A percentile compares a stretch with the other conserved stretches of the same genome.
Conservation (phyloP, 2,888 invertebrate species). For the Chymomyza caudatula region DNA sequence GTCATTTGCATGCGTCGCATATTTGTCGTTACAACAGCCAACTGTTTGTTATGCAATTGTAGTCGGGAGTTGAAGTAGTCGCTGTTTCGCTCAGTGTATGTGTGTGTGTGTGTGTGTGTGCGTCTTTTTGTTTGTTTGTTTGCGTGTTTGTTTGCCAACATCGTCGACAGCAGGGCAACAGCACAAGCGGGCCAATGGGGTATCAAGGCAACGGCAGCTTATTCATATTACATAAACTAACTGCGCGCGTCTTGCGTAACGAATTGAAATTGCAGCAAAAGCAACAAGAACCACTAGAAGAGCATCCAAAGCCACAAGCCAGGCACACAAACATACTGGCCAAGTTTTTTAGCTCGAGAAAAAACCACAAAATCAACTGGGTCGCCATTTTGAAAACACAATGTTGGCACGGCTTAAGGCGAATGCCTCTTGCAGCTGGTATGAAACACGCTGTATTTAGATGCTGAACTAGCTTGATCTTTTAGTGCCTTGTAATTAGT, state of each 20-base stretch:
- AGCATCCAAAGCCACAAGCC: neutral
- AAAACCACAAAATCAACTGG: neutral
- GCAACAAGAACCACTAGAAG: neutral
- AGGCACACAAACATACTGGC: neutral
- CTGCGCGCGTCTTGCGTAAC: slow-evolving; percentile 66
- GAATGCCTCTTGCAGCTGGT: no score
- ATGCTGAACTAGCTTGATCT: no score
- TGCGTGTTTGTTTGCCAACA: slow-evolving; percentile 34
- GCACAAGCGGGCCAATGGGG: neutral
- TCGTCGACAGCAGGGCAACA: neutral
- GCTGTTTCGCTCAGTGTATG: neutral
- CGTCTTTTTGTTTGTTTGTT: slow-evolving; percentile 13
- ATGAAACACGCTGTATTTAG: no score
- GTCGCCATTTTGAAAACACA: slow-evolving; percentile 2
- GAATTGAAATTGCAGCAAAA: slow-evolving; percentile 54
- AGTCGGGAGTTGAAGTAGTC: slow-evolving; percentile 49
- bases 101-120: slow-evolving; percentile 8
- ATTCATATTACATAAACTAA: slow-evolving; percentile 70
- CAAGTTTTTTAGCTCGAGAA: neutral
- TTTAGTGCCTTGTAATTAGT: no score
- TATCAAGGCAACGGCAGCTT: slow-evolving; percentile 49
- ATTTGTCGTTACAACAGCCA: slow-evolving; percentile 72
- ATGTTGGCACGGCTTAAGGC: slow-evolving; percentile 12
- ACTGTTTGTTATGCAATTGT: slow-evolving; percentile 72
- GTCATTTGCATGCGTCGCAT: slow-evolving; percentile 73